phyloP scores from a whole-genome alignment of 1,140 invertebrate species.

The Amyelois transitella region DNA sequence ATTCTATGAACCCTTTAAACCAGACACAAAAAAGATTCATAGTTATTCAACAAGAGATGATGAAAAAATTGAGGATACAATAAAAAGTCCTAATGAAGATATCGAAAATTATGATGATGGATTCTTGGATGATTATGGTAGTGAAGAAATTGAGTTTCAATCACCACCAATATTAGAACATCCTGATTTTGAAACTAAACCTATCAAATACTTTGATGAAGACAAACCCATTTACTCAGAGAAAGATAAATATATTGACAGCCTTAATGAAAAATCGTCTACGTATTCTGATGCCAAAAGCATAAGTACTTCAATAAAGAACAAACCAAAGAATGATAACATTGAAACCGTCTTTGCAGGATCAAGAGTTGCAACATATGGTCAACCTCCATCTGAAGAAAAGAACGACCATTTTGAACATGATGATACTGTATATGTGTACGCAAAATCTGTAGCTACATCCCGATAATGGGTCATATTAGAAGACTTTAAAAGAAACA shows the following conservation, averaged over 20 bases:
- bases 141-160: slow-evolving; percentile 16
- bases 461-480: neutral
- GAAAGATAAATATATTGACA: slow-evolving; percentile 10
- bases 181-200: slow-evolving; percentile 28
- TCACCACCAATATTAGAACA: slow-evolving; percentile 25
- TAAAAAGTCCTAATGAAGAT: neutral
- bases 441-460: neutral
- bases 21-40: neutral
- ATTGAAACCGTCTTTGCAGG: slow-evolving; percentile 48
- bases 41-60: neutral
- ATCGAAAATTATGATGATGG: slow-evolving; percentile 8
- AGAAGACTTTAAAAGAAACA: no score
- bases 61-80: slow-evolving; percentile 6
- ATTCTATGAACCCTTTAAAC: neutral
- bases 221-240: slow-evolving; percentile 3
- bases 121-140: neutral
- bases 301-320: slow-evolving; percentile 5
- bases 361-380: slow-evolving; percentile 51
- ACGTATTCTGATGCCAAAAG: slow-evolving; percentile 18
- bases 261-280: slow-evolving; percentile 14
- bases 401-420: slow-evolving; percentile 4
- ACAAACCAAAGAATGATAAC: slow-evolving; percentile 13
- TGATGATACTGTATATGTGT: neutral
- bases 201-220: slow-evolving; percentile 9
- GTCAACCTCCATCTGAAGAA: slow-evolving; percentile 6